Conservation (phyloP, 2,113 vertebrate genomes). For the Chionomys nivalis region DNA sequence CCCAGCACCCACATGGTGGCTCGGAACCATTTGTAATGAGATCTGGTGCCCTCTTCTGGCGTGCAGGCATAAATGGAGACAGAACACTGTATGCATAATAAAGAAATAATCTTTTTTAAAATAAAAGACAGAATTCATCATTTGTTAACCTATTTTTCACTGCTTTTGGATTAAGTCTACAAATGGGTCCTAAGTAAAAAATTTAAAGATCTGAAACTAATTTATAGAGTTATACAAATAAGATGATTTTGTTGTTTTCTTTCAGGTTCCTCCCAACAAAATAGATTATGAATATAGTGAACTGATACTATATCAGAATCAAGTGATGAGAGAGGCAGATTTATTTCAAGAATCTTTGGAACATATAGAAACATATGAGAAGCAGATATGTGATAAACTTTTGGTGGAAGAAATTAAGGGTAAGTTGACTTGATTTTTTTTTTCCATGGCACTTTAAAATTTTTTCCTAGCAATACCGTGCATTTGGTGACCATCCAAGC, state of each 20-base stretch:
- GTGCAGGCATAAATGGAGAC: no score
- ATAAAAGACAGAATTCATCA: background rate
- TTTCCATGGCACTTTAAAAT: constrained; percentile 32
- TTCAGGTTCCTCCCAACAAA: constrained; percentile 87
- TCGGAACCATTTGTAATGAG: no score
- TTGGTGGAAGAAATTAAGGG: constrained; percentile 89
- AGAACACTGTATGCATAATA: no score
- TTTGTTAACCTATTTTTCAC: background rate
- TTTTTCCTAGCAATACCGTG: background rate
- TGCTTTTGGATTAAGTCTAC: background rate
- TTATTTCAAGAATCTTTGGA: constrained; percentile 88
- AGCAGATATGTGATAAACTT: constrained; percentile 89
- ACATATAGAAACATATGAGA: constrained; percentile 88
- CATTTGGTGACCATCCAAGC: background rate
- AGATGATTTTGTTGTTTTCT: constrained; percentile 46
- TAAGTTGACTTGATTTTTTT: constrained; percentile 73
- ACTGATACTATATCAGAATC: constrained; percentile 89
- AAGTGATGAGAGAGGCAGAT: constrained; percentile 90
- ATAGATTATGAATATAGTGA: constrained; percentile 90
- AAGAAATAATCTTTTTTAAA: no score
- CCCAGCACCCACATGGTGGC: no score
- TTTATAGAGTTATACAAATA: constrained; percentile 39
- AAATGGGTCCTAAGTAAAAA: constrained; percentile 20
- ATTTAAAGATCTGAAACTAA: constrained; percentile 27
- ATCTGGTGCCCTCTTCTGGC: no score